Evolutionary conservation across 2,888 invertebrate species (phyloP).

Genomic region (Ophion costatus): DNA sequence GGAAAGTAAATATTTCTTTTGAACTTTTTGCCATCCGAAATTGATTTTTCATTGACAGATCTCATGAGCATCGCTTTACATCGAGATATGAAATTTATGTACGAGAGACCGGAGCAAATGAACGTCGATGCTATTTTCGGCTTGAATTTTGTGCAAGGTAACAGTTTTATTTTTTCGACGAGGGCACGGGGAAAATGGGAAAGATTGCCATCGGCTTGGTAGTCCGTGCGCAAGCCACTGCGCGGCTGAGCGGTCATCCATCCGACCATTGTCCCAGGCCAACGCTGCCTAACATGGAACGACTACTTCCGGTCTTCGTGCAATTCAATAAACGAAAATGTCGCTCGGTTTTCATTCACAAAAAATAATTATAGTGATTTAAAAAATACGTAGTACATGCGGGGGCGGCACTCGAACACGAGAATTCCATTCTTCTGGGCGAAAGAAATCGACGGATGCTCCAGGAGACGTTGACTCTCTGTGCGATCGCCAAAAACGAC

Average conservation of each 20-base stretch:
- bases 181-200: not conserved
- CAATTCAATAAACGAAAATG: too few relatives aligned
- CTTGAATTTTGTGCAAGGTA: slow-evolving; percentile 81
- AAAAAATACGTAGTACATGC: slow-evolving; percentile 43
- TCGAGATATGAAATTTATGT: slow-evolving; percentile 77
- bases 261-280: too few relatives aligned
- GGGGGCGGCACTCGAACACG: slow-evolving; percentile 46
- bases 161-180: slow-evolving; percentile 18
- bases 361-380: not conserved
- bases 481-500: slow-evolving; percentile 49
- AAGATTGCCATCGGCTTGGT: not conserved
- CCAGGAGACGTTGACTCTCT: slow-evolving; percentile 55
- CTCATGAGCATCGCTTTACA: slow-evolving; percentile 66
- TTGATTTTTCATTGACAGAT: slow-evolving; percentile 30
- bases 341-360: too few relatives aligned
- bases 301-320: too few relatives aligned
- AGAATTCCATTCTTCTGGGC: slow-evolving; percentile 32
- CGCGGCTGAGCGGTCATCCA: too few relatives aligned
- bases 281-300: too few relatives aligned
- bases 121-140: slow-evolving; percentile 81
- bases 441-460: slow-evolving; percentile 35
- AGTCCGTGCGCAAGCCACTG: too few relatives aligned
- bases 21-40: not conserved
- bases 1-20: not conserved
- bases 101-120: slow-evolving; percentile 77